Evolutionary conservation across 2,888 invertebrate species (phyloP), one percentile per base, ranked within the genome.

Genomic region (Drosophila fulvimacula): DNA sequence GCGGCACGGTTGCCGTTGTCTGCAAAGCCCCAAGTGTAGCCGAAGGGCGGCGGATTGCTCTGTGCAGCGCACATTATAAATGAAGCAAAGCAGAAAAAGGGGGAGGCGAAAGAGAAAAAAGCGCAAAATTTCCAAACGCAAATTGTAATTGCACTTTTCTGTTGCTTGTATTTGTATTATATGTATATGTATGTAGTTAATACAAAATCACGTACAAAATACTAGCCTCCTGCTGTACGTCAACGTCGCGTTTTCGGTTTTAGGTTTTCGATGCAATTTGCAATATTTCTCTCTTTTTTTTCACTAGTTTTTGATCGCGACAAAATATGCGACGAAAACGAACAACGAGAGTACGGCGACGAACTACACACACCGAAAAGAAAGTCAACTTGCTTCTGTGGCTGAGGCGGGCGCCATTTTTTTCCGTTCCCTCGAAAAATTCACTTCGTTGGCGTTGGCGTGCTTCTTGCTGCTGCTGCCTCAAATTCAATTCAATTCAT

Each of bases 11-110:
- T 91, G 68, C 91, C 90, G 86, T 92, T 93, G 86, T 92, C 93
- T 76, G 93, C 90, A 82, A 93, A 93, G 68, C 92, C 92, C 93
- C 93, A 93, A 77, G 93, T 90, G 78, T 93, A 93, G 81, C 93
- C 93, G 76, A 93, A 93, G 90, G 92, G 90, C 81, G 91, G 91
- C 74, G 93, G 92, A 83, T 93, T 93, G 81, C 92, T 92, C 88
- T 93, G 93, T 75, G 93, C 93, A 82, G 93, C 93, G 91, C 92
- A 92, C 92, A 92, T 92, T 89, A 73, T 82, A 82, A 82, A 79
- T 87, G 76, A 69, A 80, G 83, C 77, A 82, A 73, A 72, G 71
- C 79, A 74, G 74, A 69, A 80, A 76, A 74, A 70, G 70, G 64
- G 64, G 84, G 63, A 73, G 89, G 89, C 89, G 88, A 82, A 84